Evolutionary conservation across 2,113 vertebrate species (phyloP), one percentile per base, ranked within the genome.

Genomic region (Daphoenositta chrysoptera): DNA sequence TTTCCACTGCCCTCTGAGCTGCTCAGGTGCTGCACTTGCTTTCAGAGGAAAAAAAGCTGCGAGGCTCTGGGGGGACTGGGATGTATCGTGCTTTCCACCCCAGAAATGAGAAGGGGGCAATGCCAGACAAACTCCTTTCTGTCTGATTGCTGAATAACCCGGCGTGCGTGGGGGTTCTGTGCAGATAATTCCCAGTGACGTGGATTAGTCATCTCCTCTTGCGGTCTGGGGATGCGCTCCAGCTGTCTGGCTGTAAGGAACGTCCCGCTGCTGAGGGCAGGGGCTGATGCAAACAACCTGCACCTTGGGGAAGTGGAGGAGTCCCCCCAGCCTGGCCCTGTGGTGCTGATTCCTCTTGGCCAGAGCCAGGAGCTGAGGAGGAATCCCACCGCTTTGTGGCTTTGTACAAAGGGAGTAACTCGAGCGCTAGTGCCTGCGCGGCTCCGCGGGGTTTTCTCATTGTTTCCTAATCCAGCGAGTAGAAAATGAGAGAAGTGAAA

Each of bases 181-280:
- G 94, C 65, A 4, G 93, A 87, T 92, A 53, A 78, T 89, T 93
- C 90, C 94, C 89, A 91, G 7, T 77, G 94, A 82, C 28, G 68
- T 4, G 28, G n/a, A 57, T 97, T 93, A 89, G 80, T 97, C 96
- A 96, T 94, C 90, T 96, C 96, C 96, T 78, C 14, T 16, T 37
- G 93, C 15, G 93, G 93, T 89, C 75, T 30, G 39, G 92, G 93
- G 96, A 39, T 0, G 0, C 0, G 13, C 23, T 88, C 96, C 96
- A 96, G 90, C 88, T 40, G 96, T 96, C 96, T 97, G 93, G 85
- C 23, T 6, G 64, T 2, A 15, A 50, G 11, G 26, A 89, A 42
- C 18, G 2, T 70, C 93, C 93, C 4, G 9, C 56, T 82, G 91
- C 94, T 44, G 16, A 70, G 89, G 83, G 75, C 91, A 82, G 77